Conservation (phyloP, 1,140 invertebrate species). For the Ooceraea biroi region DNA sequence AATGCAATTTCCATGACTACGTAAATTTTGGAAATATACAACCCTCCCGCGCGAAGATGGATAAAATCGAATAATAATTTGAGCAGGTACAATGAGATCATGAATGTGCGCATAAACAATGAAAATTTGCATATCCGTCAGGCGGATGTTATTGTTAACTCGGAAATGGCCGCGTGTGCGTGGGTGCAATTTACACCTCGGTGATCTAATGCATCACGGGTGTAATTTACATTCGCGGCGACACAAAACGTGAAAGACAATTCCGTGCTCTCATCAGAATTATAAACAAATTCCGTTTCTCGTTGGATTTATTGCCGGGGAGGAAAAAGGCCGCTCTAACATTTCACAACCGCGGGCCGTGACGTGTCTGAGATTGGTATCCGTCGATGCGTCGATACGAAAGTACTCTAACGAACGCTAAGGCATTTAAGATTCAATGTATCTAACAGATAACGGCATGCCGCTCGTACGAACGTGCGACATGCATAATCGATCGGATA, state of each 20-base stretch:
- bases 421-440: background rate
- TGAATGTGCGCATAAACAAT: constrained; percentile 47
- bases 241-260: constrained; percentile 31
- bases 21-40: background rate
- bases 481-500: constrained; percentile 53
- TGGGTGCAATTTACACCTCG: constrained; percentile 53
- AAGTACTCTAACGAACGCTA: constrained; percentile 11
- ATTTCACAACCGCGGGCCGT: background rate
- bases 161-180: constrained; percentile 35
- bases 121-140: constrained; percentile 59
- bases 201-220: constrained; percentile 24
- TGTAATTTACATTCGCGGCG: constrained; percentile 22
- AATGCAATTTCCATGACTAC: constrained; percentile 4
- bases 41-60: background rate
- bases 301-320: background rate
- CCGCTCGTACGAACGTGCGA: background rate
- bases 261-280: constrained; percentile 32
- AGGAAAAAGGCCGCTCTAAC: too few species aligned
- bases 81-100: constrained; percentile 21
- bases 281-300: background rate
- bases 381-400: background rate
- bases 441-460: constrained; percentile 11
- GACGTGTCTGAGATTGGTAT: background rate
- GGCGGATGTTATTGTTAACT: constrained; percentile 58
- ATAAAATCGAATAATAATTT: constrained; percentile 53